Conservation (phyloP, 2,113 vertebrate species). For the Pungitius pungitius region DNA sequence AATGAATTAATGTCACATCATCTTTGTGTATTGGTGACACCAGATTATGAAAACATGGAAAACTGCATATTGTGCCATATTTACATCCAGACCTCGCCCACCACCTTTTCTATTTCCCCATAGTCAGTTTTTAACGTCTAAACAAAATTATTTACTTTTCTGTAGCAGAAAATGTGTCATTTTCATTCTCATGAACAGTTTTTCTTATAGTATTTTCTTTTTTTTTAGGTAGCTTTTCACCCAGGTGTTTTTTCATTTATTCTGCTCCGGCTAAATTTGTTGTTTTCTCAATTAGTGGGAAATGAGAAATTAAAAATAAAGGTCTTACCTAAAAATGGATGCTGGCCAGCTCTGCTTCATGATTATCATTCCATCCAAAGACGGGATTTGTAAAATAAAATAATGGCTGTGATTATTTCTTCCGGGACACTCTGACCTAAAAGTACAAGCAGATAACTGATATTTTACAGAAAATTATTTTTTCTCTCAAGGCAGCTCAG, state of each 20-base stretch:
- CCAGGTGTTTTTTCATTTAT: background rate
- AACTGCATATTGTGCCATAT: background rate
- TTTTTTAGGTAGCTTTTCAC: background rate
- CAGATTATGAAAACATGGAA: background rate
- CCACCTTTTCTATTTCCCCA: background rate
- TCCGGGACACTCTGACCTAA: background rate
- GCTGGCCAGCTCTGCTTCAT: background rate
- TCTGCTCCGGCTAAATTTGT: background rate
- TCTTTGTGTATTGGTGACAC: background rate
- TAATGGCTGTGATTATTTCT: background rate
- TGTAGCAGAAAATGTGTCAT: background rate
- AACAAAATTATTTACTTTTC: background rate
- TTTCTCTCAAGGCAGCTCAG: too few species aligned
- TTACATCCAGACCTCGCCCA: background rate
- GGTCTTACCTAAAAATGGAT: background rate
- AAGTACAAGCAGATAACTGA: background rate
- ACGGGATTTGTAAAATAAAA: background rate
- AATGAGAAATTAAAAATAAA: background rate
- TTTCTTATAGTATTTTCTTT: background rate
- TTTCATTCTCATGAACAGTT: background rate
- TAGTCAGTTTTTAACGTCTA: background rate
- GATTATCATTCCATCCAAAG: background rate
- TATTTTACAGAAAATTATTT: background rate
- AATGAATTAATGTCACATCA: slow-evolving; percentile 11
- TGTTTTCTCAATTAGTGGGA: background rate